Percentiles rank a stretch among this genome's conserved stretches.
These are phyloP conservation scores for Sciaenops ocellatus DNA, from an alignment of 2,797 vertebrate species.

Conservation along the genomic window DNA sequence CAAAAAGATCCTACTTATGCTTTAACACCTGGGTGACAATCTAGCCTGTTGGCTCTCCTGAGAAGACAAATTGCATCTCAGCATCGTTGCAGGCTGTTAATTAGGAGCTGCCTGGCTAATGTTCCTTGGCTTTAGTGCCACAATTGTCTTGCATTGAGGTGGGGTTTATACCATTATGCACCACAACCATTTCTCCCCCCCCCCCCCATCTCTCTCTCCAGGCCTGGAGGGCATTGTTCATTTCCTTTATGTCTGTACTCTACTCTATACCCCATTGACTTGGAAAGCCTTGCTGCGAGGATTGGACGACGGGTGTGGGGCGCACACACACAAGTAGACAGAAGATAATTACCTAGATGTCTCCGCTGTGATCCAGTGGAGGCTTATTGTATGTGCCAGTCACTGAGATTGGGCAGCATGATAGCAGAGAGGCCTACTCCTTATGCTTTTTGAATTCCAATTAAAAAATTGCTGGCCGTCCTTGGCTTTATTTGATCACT, in stretches of 20 bases:
- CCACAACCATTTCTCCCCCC: constrained; percentile 55
- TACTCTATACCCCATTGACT: constrained; percentile 56
- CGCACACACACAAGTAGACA: constrained; percentile 17
- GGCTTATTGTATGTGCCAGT: constrained; percentile 49
- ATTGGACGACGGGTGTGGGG: constrained; percentile 47
- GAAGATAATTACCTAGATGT: constrained; percentile 68
- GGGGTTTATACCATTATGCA: constrained; percentile 61
- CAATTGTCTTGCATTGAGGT: constrained; percentile 56
- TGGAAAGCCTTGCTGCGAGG: constrained; percentile 55
- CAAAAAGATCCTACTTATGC: constrained; percentile 19
- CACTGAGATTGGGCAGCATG: constrained; percentile 42
- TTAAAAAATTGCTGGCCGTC: constrained; percentile 25
- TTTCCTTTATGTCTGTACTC: constrained; percentile 63
- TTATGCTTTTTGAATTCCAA: constrained; percentile 32
- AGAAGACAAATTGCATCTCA: constrained; percentile 64
- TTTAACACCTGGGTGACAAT: constrained; percentile 28
- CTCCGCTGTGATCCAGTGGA: constrained; percentile 47
- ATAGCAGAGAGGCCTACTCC: constrained; percentile 43
- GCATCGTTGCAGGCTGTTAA: constrained; percentile 57
- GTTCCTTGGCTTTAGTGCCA: constrained; percentile 59
- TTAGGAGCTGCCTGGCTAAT: constrained; percentile 63
- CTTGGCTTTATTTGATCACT: constrained; percentile 47
- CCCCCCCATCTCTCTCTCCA: constrained; percentile 44
- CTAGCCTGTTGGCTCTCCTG: constrained; percentile 22
- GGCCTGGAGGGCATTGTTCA: constrained; percentile 75